phyloP scores from a whole-genome alignment of 2,797 vertebrate species.

The Acomys russatus region DNA sequence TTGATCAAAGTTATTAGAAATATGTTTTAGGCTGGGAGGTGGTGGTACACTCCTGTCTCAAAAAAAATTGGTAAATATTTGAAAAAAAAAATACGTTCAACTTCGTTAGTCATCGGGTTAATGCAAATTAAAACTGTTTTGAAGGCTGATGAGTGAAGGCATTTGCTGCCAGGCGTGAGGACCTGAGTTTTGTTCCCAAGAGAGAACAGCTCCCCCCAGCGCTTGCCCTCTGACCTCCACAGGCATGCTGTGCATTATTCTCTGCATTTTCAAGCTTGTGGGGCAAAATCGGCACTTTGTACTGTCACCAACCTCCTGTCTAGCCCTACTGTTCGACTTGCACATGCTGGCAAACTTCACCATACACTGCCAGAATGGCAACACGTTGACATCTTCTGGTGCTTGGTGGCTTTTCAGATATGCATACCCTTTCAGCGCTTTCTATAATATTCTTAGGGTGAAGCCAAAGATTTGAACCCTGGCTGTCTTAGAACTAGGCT shows the following conservation, averaged over 20 bases:
- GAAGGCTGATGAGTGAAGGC: neutral
- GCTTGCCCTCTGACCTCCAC: neutral
- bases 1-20: neutral
- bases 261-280: neutral
- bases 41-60: neutral
- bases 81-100: neutral
- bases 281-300: neutral
- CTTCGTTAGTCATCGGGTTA: neutral
- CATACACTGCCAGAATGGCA: neutral
- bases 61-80: neutral
- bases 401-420: neutral
- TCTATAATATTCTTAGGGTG: neutral
- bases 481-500: neutral
- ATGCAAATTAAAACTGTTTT: neutral
- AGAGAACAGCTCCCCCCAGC: neutral
- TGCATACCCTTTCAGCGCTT: neutral
- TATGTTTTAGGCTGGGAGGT: neutral
- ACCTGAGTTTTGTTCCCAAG: neutral
- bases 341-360: neutral
- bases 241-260: neutral
- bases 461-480: neutral
- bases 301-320: neutral
- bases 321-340: neutral
- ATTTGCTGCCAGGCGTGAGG: neutral
- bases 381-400: neutral